Base-by-base conservation (phyloP, 2,888 invertebrate species). In the Eudemis profundana region DNA sequence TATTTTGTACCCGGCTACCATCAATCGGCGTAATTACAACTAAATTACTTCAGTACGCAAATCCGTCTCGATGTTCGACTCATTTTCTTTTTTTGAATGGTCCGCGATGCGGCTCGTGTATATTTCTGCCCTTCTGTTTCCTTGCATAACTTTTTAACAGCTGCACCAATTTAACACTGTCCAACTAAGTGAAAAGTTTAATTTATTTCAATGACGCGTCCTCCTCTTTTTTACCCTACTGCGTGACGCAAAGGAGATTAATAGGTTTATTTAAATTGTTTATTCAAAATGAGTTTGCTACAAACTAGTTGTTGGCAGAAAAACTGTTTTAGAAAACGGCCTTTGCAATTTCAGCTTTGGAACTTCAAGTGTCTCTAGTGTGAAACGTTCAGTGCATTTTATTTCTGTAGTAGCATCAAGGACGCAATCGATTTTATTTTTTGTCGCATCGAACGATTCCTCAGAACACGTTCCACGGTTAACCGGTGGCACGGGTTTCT, bases 401-500 rank as follows among this genome's bases (percentile, higher is more conserved):
- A 67, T 73, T 72, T 69, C 68, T 62, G 62, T 72, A 69, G 29
- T 40, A 53, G 46, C 47, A 49, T 72, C 72, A 76, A 78, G 74
- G 74, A 72, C 70, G 68, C 56, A 70, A 72, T 73, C 69, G 70
- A 76, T 75, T 74, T 64, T 69, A 69, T 59, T 65, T 65, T 59
- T 65, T 66, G 60, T 65, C 61, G 23, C 51, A 66, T 69, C 49
- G 57, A 61, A 70, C 72, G 68, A 75, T 77, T 76, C 75, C 71
- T 71, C 69, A 61, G 69, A 71, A 40, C 44, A 69, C 75, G 71
- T 75, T 72, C 75, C 74, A 73, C 69, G 68, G 61, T 61, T 70
- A 77, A 84, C 85, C 80, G 78, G 85, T 82, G 71, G 49, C 70
- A 57, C 83, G 61, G 69, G 85, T 83, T 84, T 77, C 70, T 74